Evolutionary conservation across 2,113 vertebrate genomes (phyloP).

Genomic region (Ptilorrhoa leucosticta): DNA sequence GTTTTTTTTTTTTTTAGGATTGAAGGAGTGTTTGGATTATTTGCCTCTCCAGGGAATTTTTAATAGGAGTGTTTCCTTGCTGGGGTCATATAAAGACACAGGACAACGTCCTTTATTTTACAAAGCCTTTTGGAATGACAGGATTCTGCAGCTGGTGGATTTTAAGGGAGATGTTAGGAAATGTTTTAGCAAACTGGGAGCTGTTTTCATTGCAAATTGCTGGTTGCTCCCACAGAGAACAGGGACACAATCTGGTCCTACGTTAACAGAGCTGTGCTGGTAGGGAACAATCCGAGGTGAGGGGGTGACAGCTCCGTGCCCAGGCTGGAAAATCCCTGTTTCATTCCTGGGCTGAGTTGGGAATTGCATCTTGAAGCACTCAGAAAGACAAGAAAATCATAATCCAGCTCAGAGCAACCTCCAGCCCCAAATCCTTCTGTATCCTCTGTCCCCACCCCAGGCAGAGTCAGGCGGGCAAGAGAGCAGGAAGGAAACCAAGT

Average conservation of each 20-base stretch:
- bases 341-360: background rate
- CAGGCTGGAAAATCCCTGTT: background rate
- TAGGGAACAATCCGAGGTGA: accelerated
- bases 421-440: background rate
- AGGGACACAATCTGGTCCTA: accelerated
- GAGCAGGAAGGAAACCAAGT: background rate
- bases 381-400: background rate
- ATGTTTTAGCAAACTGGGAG: background rate
- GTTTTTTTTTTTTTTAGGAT: too few species aligned
- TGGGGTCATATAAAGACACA: background rate
- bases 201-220: background rate
- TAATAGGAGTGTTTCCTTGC: background rate
- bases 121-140: background rate
- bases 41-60: background rate
- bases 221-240: background rate
- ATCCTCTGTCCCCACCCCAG: background rate
- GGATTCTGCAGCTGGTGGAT: background rate
- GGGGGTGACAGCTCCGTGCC: background rate
- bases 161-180: background rate
- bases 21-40: background rate
- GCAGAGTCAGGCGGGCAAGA: background rate
- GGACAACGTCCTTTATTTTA: background rate
- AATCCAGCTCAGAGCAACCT: background rate
- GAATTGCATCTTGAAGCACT: background rate
- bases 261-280: background rate